Evolutionary conservation across 2,888 invertebrate species (phyloP), one percentile per base, ranked within the genome.

Genomic region (Eretmocerus hayati): DNA sequence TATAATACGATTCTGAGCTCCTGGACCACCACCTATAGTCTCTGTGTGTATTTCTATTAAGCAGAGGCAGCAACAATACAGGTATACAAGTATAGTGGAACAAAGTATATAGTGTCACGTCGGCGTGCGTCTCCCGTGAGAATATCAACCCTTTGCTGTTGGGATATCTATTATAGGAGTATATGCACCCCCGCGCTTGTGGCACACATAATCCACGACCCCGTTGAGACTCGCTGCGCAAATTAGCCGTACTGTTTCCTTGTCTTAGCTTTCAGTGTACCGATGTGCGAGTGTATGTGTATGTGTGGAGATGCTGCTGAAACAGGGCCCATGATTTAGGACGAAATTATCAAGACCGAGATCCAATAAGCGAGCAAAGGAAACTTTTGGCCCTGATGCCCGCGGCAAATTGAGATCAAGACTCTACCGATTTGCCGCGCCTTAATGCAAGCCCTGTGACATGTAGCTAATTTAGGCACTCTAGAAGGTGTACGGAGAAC

Each of bases 141-240:
- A 56, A 61, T 67, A 26, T n/a, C 62, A 70, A 71, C 71, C 71
- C 71, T 71, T 71, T 66, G 60, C 59, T 36, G 66, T 62, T 63
- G 64, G n/a, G n/a, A n/a, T 35, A 8, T 9, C 3, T 19, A 5
- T 19, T 9, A 15, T 15, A 15, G 8, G 15, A 11, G 15, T 15
- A 11, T 35, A 19, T 11, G 8, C 19, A 35, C 13, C n/a, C 15
- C 19, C 61, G 64, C 65, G 58, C 60, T 11, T 22, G 18, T 16
- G n/a, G 61, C 65, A 55, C 58, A 57, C 64, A 67, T 59, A 58
- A 63, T 52, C 48, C 52, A 52, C 49, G 46, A 41, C 30, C 38
- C 52, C 52, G 37, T 40, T 33, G 52, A 52, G 52, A 52, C 52
- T 16, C 16, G 23, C 23, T 26, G 26, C 26, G n/a, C 26, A 26